Base-by-base conservation (phyloP, 2,797 vertebrate genomes). In the Rhabdophis nuchalis region DNA sequence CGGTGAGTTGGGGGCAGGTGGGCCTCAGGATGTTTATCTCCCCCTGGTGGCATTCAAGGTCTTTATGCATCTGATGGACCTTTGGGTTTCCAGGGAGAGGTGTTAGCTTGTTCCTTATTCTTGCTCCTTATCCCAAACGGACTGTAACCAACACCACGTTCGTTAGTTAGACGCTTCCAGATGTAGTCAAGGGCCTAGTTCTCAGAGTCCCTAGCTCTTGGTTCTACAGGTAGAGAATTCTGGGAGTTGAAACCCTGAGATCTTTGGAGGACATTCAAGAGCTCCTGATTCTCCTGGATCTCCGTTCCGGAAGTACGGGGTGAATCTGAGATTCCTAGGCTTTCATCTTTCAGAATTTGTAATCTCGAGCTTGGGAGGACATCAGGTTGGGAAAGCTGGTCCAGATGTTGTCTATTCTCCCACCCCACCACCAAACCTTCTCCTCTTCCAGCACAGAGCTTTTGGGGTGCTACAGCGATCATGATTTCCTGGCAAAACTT, bases 401-500 rank as follows among this genome's bases (percentile, higher is more conserved):
- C 72, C 36, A 46, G 36, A 77, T 77, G 36, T 25, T 46, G 4
- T 25, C 72, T 23, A 11, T 25, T 41, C 72, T 77, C 9, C 36
- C 36, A 41, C 72, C 18, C 7, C 18, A 82, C 72, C 20, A 1
- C 9, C 72, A 46, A 25, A 82, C 20, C 11, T 32, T 2, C 91
- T 92, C 94, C 29, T 91, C 77, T 68, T 96, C 52, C 94, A 99
- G 99, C 97, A 99, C 99, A 1, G 99, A 99, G 95, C 96, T 99
- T 94, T 97, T 99, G 95, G 98, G 98, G 97, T 99, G 99, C 97
- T 99, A 98, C 94, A 98, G 97, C 1, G 99, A 99, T 96, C 98
- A 99, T 89, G 99, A 99, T 97, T 99, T 99, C 95, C 98, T 99
- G 11, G 98, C 99, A 0, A 99, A 99, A 96, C 98, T 99, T 90